Base-by-base conservation (phyloP, 2,113 vertebrate species). In the Asarcornis scutulata region DNA sequence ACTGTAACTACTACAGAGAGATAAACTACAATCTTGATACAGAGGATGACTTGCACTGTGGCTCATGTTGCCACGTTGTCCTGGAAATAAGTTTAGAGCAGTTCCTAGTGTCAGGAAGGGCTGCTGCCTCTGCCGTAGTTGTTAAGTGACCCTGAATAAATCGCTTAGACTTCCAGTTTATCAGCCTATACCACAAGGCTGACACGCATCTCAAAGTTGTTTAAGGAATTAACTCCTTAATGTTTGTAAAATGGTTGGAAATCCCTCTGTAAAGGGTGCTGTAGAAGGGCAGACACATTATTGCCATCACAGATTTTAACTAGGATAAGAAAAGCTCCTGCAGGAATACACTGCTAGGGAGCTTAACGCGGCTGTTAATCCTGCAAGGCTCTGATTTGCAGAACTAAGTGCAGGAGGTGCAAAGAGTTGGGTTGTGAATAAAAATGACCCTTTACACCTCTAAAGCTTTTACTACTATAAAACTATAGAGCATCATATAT, bases 191-290 rank as follows among this genome's bases (percentile, higher is more conserved):
- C 81, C 86, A 83, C 56, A 84, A 82, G 91, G 74, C 83, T 74
- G 88, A 94, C 91, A 87, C 1, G 1, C 34, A 85, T 79, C 78
- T 83, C 71, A 87, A 64, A 92, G 74, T 78, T 79, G 77, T 73
- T 89, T 76, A 73, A 79, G 53, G 91, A 96, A 93, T 95, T 91
- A 93, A 90, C 83, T 94, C 93, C 91, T 76, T 84, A 73, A 76
- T 50, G 64, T 73, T 69, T 66, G 44, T 62, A 34, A 71, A 69
- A 77, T 63, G 4, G 81, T 83, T 85, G 66, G 74, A 92, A 81
- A 89, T 69, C n/a, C 77, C 86, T 89, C 83, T 78, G 48, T 58
- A 89, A 75, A 80, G 12, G 0, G 55, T 82, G 77, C 79, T 73
- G 62, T 26, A 62, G 69, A 86, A 96, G 80, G 88, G 74, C 83